Percentiles rank a stretch among this genome's conserved stretches.
Evolutionary conservation across 1,140 invertebrate genomes (phyloP).

Genomic region (Epicauta chinensis): DNA sequence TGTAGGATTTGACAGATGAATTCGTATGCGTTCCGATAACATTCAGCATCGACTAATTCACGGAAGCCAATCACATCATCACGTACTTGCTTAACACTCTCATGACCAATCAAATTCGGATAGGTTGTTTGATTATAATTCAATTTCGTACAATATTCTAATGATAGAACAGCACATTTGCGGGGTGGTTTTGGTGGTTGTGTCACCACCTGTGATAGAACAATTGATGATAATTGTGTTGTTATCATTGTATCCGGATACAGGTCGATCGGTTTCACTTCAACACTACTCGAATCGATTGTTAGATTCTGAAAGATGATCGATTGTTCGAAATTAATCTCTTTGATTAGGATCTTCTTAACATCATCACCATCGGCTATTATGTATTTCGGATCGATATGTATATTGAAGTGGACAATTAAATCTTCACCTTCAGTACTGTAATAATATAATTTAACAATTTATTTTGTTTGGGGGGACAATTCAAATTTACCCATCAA

Average conservation of each 20-base stretch:
- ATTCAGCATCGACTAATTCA: constrained; percentile 81
- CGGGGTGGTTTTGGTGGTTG: constrained; percentile 51
- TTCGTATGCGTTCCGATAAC: constrained; percentile 75
- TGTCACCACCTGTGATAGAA: constrained; percentile 37
- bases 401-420: constrained; percentile 65
- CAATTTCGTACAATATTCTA: constrained; percentile 66
- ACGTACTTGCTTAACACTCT: constrained; percentile 58
- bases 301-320: constrained; percentile 56
- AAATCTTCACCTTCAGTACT: constrained; percentile 59
- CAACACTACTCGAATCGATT: constrained; percentile 58
- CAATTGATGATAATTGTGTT: constrained; percentile 45
- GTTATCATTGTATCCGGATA: constrained; percentile 48
- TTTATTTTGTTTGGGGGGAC: too few relatives aligned
- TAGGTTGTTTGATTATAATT: constrained; percentile 76
- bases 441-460: constrained; percentile 27
- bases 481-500: constrained; percentile 63
- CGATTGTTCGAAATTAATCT: constrained; percentile 48
- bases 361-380: constrained; percentile 48
- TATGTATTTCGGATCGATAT: constrained; percentile 57
- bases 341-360: constrained; percentile 47
- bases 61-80: constrained; percentile 76
- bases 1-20: constrained; percentile 81
- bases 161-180: constrained; percentile 58
- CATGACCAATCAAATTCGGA: constrained; percentile 68
- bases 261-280: constrained; percentile 55